Percentiles rank a stretch among this genome's conserved stretches.
phyloP scores from a whole-genome alignment of 2,888 invertebrate genomes.

The Plebejus argus region DNA sequence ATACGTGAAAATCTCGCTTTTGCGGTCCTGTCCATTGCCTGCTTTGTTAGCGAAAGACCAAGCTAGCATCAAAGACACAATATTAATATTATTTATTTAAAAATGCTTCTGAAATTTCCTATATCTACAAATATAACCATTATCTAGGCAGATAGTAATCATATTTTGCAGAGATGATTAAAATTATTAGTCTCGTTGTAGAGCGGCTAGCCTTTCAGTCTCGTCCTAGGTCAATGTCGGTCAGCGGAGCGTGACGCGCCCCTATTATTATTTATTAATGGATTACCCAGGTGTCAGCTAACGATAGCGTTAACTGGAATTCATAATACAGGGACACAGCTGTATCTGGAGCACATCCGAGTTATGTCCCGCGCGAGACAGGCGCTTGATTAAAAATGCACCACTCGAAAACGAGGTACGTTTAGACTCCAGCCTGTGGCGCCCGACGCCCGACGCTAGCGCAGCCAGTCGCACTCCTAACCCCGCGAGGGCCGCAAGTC shows the following conservation, averaged over 20 bases:
- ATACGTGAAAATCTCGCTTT: too few relatives aligned
- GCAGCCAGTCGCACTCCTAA: slow-evolving; percentile 53
- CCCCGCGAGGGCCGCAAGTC: slow-evolving; percentile 53
- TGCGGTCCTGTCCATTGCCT: too few relatives aligned
- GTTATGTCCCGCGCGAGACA: slow-evolving; percentile 80
- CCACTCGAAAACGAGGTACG: slow-evolving; percentile 73
- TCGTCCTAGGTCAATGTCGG: slow-evolving; percentile 32
- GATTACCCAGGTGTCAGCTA: slow-evolving; percentile 74
- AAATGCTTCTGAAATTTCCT: too few relatives aligned
- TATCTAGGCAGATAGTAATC: background rate
- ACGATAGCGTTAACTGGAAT: slow-evolving; percentile 79
- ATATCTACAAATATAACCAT: background rate
- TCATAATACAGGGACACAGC: slow-evolving; percentile 74
- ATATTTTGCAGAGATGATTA: background rate
- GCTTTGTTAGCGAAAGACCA: too few relatives aligned
- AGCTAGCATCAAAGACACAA: too few relatives aligned
- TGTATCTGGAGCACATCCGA: slow-evolving; percentile 72
- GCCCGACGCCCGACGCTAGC: slow-evolving; percentile 69
- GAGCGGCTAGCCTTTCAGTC: background rate
- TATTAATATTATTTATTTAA: too few relatives aligned
- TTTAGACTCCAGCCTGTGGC: slow-evolving; percentile 49
- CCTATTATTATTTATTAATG: slow-evolving; percentile 66
- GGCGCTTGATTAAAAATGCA: slow-evolving; percentile 77
- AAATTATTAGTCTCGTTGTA: background rate
- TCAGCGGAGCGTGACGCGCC: slow-evolving; percentile 51